Evolutionary conservation across 2,888 invertebrate species (phyloP).

Genomic region (Eristalis pertinax): DNA sequence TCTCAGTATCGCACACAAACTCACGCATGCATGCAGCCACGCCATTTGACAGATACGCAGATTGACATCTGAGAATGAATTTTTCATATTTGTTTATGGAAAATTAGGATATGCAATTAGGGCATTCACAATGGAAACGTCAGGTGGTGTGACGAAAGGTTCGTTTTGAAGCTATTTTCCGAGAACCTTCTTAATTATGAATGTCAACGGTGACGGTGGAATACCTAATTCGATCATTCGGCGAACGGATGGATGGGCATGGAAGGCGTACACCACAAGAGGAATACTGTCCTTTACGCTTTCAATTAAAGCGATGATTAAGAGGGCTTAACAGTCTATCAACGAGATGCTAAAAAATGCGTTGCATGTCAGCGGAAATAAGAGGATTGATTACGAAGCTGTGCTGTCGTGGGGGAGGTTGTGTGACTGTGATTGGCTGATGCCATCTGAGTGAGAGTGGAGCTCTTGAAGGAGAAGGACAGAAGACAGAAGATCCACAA

Average conservation of each 20-base stretch:
- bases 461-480: too few relatives aligned
- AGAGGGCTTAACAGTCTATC: background rate
- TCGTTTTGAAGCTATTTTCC: conserved; percentile 29
- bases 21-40: background rate
- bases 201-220: conserved; percentile 31
- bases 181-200: conserved; percentile 44
- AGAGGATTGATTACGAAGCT: too few relatives aligned
- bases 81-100: conserved; percentile 52
- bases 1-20: background rate
- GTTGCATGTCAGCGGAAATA: background rate
- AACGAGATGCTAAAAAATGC: background rate
- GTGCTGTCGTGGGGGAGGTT: too few relatives aligned
- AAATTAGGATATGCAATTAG: conserved; percentile 64
- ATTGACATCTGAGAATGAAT: conserved; percentile 59
- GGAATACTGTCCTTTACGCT: background rate
- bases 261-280: background rate
- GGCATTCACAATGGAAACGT: conserved; percentile 34
- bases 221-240: conserved; percentile 20
- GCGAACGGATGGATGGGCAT: background rate
- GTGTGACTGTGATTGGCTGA: too few relatives aligned
- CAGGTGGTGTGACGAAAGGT: conserved; percentile 62
- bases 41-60: conserved; percentile 18
- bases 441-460: too few relatives aligned
- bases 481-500: too few relatives aligned
- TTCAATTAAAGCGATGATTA: background rate